Percentiles rank a stretch among this genome's conserved stretches.
phyloP scores from a whole-genome alignment of 2,797 vertebrate genomes.

The Hemibagrus guttatus region DNA sequence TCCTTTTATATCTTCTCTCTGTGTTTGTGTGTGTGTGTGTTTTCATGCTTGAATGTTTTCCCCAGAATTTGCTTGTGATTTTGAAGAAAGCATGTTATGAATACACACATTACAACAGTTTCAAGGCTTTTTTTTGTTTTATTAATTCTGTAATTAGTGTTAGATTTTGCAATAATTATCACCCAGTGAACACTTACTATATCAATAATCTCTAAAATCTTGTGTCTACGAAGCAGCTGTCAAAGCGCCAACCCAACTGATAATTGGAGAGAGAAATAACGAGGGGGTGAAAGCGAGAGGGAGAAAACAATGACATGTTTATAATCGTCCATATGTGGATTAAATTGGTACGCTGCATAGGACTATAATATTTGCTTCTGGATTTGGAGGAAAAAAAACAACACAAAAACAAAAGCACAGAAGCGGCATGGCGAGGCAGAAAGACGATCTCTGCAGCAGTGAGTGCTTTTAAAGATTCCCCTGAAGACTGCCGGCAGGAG shows the following conservation, averaged over 20 bases:
- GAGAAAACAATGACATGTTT: not conserved
- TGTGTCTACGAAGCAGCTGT: constrained; percentile 5
- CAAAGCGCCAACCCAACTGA: constrained; percentile 8
- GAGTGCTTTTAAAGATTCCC: constrained; percentile 45
- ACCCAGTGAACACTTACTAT: not conserved
- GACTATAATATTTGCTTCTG: constrained; percentile 4
- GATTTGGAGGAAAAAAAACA: constrained; percentile 5
- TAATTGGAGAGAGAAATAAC: constrained; percentile 17
- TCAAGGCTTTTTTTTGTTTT: not conserved
- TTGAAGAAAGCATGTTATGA: not conserved
- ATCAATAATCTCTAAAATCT: constrained; percentile 16
- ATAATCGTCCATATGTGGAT: constrained; percentile 7
- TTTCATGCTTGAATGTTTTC: not conserved
- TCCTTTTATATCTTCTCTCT: not conserved
- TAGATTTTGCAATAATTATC: constrained; percentile 15
- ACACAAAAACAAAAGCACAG: not conserved
- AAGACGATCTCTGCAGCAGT: constrained; percentile 35
- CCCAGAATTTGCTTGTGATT: not conserved
- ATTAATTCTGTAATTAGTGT: constrained; percentile 12
- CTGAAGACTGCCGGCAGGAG: constrained; percentile 26
- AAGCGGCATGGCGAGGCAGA: constrained; percentile 45
- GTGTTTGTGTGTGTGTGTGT: not conserved
- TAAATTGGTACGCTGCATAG: constrained; percentile 14
- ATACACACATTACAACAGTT: not conserved
- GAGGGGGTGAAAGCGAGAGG: not conserved